Base-by-base conservation (phyloP, 2,797 vertebrate species). In the Anas bernieri region DNA sequence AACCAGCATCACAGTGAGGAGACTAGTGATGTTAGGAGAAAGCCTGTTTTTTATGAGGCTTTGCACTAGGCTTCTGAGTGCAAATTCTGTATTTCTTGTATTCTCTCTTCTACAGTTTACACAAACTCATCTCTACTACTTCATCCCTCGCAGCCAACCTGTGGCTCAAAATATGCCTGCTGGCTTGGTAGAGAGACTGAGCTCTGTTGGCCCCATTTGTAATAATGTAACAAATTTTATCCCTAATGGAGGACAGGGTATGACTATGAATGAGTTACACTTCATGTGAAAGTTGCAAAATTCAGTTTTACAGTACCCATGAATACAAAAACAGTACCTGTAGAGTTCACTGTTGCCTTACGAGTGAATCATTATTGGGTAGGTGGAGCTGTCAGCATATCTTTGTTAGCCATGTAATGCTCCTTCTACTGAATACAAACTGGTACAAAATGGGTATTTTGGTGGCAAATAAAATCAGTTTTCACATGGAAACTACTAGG, bases 281-380 rank as follows among this genome's bases (percentile, higher is more conserved):
- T 31, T 54, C 6, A 18, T 8, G 22, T 70, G 18, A 12, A 79
- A 85, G 33, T 45, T 78, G 54, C 54, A 37, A 83, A 63, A 45
- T 62, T 33, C 25, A 41, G 37, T 64, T 90, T 77, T 43, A 67
- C n/a, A 8, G 4, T 64, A 61, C 18, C 22, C 3, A 2, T 56
- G 52, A 82, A 41, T 54, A 64, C 7, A 46, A 58, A 91, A 91
- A 1, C 35, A 43, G 1, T 17, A 52, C 62, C 21, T 67, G 28
- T 16, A 52, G 61, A 73, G 59, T 66, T 89, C 50, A 22, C 17
- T 39, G 43, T 88, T 83, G 66, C 59, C 17, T 90, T 83, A 56
- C 1, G 2, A 35, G 22, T 50, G 41, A n/a, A 55, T 54, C 2
- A 0, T 54, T 69, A 8, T 0, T 52, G n/a, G 14, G 15, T 41